Evolutionary conservation across 2,888 invertebrate species (phyloP).

Genomic region (Eupelmus urozonus): DNA sequence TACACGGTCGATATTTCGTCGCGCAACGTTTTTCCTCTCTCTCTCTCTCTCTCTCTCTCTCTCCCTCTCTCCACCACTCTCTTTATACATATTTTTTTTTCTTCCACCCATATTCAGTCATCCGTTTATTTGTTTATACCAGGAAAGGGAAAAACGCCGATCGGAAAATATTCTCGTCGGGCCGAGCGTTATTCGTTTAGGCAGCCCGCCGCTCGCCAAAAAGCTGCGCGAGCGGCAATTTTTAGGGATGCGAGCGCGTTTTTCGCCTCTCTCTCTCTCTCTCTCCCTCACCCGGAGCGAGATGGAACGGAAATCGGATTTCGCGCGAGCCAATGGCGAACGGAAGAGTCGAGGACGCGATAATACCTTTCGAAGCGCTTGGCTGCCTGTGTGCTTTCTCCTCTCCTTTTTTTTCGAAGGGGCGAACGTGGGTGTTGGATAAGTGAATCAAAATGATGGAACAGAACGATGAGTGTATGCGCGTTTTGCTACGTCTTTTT

Average conservation of each 20-base stretch:
- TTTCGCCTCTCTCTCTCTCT: background rate
- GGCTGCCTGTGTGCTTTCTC: background rate
- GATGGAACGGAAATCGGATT: conserved; percentile 54
- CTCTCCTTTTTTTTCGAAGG: conserved; percentile 10
- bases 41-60: too few relatives aligned
- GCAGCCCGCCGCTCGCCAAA: conserved; percentile 8
- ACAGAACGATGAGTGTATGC: background rate
- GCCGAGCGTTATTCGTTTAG: conserved; percentile 42
- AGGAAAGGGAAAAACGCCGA: conserved; percentile 15
- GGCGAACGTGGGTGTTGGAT: too few relatives aligned
- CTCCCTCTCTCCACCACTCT: too few relatives aligned
- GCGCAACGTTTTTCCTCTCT: too few relatives aligned
- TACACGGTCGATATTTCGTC: background rate
- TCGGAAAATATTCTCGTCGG: conserved; percentile 40
- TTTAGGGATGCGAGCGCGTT: conserved; percentile 3
- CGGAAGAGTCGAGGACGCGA: conserved; percentile 32
- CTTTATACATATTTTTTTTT: too few relatives aligned
- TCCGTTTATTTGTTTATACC: conserved; percentile 33
- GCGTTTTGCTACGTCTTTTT: conserved; percentile 6
- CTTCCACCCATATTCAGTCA: background rate
- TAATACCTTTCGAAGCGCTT: conserved; percentile 28
- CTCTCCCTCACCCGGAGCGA: conserved; percentile 1
- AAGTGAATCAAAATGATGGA: too few relatives aligned
- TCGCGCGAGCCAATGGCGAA: conserved; percentile 24
- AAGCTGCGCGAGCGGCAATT: conserved; percentile 21